Evolutionary conservation across 2,797 vertebrate genomes (phyloP), one percentile per base, ranked within the genome.

Genomic region (Anguilla obscura): DNA sequence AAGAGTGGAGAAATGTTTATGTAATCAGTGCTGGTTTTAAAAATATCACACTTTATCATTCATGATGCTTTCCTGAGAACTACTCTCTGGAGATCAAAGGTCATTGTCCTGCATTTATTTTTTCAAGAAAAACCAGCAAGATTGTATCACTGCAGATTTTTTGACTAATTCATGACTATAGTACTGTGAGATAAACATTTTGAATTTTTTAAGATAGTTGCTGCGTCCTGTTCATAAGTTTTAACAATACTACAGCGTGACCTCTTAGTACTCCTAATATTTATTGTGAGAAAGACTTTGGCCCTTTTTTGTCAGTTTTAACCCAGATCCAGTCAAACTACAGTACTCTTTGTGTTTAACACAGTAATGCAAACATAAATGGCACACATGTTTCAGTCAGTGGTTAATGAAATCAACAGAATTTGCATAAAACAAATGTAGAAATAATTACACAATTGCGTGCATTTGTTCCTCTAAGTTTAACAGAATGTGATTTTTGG

Each of bases 371-470:
- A 63, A 63, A n/a, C 60, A 63, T 24, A 63, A 24, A 24, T 16
- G 54, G 14, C 54, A 56, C 14, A 16, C 3, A 56, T 56, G 16
- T 16, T 60, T 60, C 56, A 27, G n/a, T 71, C 27, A 71, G 66
- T 71, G 66, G n/a, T 33, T 71, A 9, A 3, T 12, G 7, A 30
- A 71, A 71, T 27, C 7, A 27, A 63, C 60, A n/a, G 5, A n/a
- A 63, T 71, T 7, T 71, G n/a, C 21, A 1, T 71, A 10, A 27
- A 71, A 2, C 9, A 40, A 36, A 40, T 87, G 84, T 60, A 74
- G 84, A 86, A n/a, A 16, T 89, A 88, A 86, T 66, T 56, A 85
- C 27, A 27, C n/a, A 30, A 27, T 80, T 21, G 54, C 52, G 56
- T 74, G 10, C 66, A 56, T 56, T 56, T 56, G 54, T 56, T 56